Evolutionary conservation across 2,888 invertebrate genomes (phyloP).

Genomic region (Dynastes hyllus): DNA sequence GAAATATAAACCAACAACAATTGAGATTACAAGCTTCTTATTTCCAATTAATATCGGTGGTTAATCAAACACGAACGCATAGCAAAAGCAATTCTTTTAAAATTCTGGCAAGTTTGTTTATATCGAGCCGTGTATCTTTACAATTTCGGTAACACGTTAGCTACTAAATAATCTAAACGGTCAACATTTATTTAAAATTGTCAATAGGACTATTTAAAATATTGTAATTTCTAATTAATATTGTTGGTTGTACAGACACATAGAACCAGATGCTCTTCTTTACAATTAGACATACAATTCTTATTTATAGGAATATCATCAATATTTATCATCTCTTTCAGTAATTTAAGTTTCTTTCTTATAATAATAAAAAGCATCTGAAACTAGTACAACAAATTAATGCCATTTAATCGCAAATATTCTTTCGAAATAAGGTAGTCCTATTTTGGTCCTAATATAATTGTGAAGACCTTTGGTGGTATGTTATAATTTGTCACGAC

Average conservation of each 20-base stretch:
- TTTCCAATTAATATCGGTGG: background rate
- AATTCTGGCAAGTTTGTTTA: slow-evolving; percentile 13
- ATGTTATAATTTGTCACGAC: slow-evolving; percentile 18
- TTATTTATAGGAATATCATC: too few species aligned
- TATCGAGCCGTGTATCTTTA: slow-evolving; percentile 12
- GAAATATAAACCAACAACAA: slow-evolving; percentile 26
- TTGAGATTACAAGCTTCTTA: slow-evolving; percentile 17
- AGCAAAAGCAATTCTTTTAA: slow-evolving; percentile 21
- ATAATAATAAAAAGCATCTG: background rate
- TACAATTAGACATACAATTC: too few species aligned
- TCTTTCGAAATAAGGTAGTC: background rate
- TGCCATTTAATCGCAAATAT: background rate
- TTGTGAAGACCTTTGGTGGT: slow-evolving; percentile 51
- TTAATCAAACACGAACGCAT: slow-evolving; percentile 6
- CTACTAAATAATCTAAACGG: slow-evolving; percentile 35
- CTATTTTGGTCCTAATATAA: slow-evolving; percentile 50
- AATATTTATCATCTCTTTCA: too few species aligned
- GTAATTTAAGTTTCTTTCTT: too few species aligned
- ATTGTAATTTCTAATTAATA: background rate
- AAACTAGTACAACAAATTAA: background rate
- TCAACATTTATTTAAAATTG: slow-evolving; percentile 39
- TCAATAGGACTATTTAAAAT: slow-evolving; percentile 27
- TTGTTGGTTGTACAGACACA: background rate
- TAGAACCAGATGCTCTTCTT: too few species aligned
- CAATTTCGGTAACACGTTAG: slow-evolving; percentile 32